Evolutionary conservation across 2,888 invertebrate genomes (phyloP).

Genomic region (Cheilosia pagana): DNA sequence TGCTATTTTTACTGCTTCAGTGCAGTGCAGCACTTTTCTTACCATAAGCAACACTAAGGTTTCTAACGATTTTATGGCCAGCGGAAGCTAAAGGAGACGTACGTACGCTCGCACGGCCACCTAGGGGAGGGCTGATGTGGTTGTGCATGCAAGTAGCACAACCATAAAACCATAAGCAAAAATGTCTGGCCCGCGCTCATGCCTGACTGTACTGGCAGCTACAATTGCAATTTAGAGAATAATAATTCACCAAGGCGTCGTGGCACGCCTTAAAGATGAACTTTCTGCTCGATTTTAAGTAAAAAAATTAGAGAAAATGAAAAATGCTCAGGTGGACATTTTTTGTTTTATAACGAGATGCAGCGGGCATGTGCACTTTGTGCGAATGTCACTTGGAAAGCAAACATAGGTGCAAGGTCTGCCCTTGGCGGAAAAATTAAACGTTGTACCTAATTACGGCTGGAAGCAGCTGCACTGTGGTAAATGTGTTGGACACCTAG

Average conservation of each 20-base stretch:
- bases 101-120: constrained; percentile 14
- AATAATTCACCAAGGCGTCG: constrained; percentile 46
- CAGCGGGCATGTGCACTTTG: background rate
- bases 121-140: background rate
- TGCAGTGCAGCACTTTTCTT: constrained; percentile 41
- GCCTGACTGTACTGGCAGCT: constrained; percentile 1
- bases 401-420: too few relatives aligned
- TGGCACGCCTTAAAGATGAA: constrained; percentile 48
- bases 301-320: constrained; percentile 21
- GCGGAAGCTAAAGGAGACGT: constrained; percentile 34
- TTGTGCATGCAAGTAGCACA: background rate
- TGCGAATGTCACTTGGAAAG: too few relatives aligned
- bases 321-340: background rate
- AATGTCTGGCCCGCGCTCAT: background rate
- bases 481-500: too few relatives aligned
- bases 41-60: constrained; percentile 35
- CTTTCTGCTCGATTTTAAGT: constrained; percentile 26
- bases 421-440: too few relatives aligned
- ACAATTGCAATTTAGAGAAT: constrained; percentile 54
- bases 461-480: too few relatives aligned
- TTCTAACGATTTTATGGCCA: constrained; percentile 35
- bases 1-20: constrained; percentile 30
- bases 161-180: background rate
- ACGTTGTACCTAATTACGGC: too few relatives aligned
- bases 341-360: background rate